Evolutionary conservation across 1,140 invertebrate species (phyloP).

Genomic region (Uloborus diversus): DNA sequence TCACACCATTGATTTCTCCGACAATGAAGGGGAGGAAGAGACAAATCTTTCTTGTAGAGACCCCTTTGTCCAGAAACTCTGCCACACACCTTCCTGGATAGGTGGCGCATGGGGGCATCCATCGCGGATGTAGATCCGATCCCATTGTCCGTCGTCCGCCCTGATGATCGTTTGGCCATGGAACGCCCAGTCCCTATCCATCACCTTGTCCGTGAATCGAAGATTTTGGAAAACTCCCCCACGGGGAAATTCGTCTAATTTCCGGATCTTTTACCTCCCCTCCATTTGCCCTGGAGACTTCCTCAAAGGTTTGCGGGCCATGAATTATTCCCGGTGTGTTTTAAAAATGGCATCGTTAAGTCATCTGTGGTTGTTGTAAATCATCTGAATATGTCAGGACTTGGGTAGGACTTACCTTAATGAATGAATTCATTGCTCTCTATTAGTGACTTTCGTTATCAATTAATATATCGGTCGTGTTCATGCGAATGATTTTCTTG

Average conservation of each 20-base stretch:
- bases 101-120: not conserved
- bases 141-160: conserved; percentile 12
- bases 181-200: conserved; percentile 10
- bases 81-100: conserved; percentile 6
- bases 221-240: conserved; percentile 7
- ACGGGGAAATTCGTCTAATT: conserved; percentile 30
- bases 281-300: too few relatives aligned
- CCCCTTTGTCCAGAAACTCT: not conserved
- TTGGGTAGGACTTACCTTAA: conserved; percentile 4
- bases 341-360: not conserved
- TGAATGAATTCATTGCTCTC: not conserved
- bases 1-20: conserved; percentile 8
- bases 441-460: not conserved
- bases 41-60: conserved; percentile 30
- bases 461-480: not conserved
- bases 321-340: not conserved
- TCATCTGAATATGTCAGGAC: not conserved
- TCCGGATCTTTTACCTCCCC: conserved; percentile 5
- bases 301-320: not conserved
- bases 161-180: too few relatives aligned
- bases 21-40: conserved; percentile 8
- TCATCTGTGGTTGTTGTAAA: not conserved
- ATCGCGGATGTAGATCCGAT: not conserved
- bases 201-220: not conserved
- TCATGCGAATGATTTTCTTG: not conserved